Evolutionary conservation across 2,113 vertebrate genomes (phyloP).

Genomic region (Hydropotes inermis): DNA sequence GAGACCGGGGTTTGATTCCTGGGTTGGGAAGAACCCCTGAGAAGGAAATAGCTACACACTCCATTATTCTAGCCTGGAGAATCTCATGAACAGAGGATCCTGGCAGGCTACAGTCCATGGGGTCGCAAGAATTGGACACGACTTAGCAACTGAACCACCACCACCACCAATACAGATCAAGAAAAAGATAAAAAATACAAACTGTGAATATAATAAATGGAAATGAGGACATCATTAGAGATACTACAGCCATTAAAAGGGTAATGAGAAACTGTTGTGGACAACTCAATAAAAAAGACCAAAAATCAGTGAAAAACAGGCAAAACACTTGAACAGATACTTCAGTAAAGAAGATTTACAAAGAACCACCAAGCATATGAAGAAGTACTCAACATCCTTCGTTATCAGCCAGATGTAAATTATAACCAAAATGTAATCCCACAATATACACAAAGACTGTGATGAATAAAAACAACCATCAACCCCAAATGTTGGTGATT

Average conservation of each 20-base stretch:
- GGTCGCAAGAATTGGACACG: neutral
- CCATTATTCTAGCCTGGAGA: neutral
- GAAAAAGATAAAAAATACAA: neutral
- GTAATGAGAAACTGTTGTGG: neutral
- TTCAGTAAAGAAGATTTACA: neutral
- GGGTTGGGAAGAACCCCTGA: neutral
- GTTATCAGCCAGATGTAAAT: neutral
- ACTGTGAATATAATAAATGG: neutral
- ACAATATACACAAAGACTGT: neutral
- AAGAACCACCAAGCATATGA: neutral
- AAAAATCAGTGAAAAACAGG: neutral
- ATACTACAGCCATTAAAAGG: neutral
- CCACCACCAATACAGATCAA: neutral
- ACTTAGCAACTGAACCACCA: neutral
- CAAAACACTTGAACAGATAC: neutral
- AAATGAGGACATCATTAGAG: neutral
- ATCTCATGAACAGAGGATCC: neutral
- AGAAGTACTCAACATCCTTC: neutral
- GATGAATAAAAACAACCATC: neutral
- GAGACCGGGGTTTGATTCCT: neutral
- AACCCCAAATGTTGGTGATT: neutral
- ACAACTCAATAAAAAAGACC: neutral
- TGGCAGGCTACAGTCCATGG: neutral
- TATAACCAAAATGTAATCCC: neutral
- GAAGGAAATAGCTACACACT: neutral